Conservation (phyloP, 2,797 vertebrate species). For the Pterois miles region DNA sequence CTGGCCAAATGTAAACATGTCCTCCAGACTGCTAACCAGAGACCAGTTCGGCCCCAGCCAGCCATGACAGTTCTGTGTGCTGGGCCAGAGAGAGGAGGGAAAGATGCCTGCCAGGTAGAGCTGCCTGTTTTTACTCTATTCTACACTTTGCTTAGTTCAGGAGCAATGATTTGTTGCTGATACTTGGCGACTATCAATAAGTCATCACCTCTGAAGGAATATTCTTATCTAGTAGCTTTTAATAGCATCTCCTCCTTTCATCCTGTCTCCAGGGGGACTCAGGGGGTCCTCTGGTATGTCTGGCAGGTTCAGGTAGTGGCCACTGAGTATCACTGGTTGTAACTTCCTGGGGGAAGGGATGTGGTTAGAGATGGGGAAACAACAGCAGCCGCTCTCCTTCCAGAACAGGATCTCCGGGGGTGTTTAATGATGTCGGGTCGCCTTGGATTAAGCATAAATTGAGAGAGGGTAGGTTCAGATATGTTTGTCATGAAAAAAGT, state of each 20-base stretch:
- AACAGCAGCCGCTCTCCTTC: slow-evolving; percentile 73
- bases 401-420: slow-evolving; percentile 86
- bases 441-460: slow-evolving; percentile 85
- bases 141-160: background rate
- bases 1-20: slow-evolving; percentile 78
- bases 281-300: slow-evolving; percentile 88
- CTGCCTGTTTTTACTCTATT: background rate
- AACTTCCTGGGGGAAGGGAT: slow-evolving; percentile 92
- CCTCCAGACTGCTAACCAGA: slow-evolving; percentile 73
- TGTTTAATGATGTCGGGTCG: slow-evolving; percentile 88
- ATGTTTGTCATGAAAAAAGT: background rate
- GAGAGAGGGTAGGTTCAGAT: slow-evolving; percentile 67
- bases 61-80: slow-evolving; percentile 86
- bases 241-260: background rate
- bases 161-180: background rate
- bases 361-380: slow-evolving; percentile 86
- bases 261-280: slow-evolving; percentile 87
- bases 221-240: background rate
- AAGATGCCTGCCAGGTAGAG: slow-evolving; percentile 89
- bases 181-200: background rate
- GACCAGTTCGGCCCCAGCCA: background rate
- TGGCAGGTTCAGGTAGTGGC: slow-evolving; percentile 63
- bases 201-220: background rate
- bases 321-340: slow-evolving; percentile 86
- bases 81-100: slow-evolving; percentile 87